Base-by-base conservation (phyloP, 2,888 invertebrate genomes). In the Caenorhabditis angaria region DNA sequence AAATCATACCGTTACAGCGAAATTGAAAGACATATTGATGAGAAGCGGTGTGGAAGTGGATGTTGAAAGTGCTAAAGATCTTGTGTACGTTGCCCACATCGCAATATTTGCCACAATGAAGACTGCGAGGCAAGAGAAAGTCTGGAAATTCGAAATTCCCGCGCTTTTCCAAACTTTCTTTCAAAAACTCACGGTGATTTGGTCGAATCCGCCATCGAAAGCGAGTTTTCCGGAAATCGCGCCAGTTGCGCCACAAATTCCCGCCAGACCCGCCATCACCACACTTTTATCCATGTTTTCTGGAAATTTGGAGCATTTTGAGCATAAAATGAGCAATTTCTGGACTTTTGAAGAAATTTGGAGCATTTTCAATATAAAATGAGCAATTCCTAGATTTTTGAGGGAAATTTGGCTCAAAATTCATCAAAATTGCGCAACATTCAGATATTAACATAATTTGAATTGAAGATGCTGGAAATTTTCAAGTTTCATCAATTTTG, bases 11-110 rank as follows among this genome's bases (percentile, higher is more conserved):
- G 74, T 68, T 5, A 66, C 29, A 6, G 66, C 69, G 28, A 74
- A 74, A 27, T 74, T 74, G n/a, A 55, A 65, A 25, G 74, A 64
- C 57, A 70, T 63, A 41, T 74, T 74, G 60, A 74, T 58, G 41
- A 70, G 55, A 69, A 74, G 62, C 18, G 74, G 69, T 18, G 59
- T 64, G 22, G 53, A 67, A 1, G 74, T 66, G 27, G 64, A 63
- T 10, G 51, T 29, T 8, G 74, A 65, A 4, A 66, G 28, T 1
- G 65, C 57, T 14, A 74, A 56, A 1, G 74, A 28, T 50, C 63
- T 53, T 6, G 69, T 70, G 27, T 74, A 74, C 5, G 66, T 57
- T 1, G 63, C 66, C 74, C 74, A 74, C 74, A 74, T 74, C 12
- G 60, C 50, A 1, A 74, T 28, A 57, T 74, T 74, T 2, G 69